A percentile compares a stretch with the other conserved stretches of the same genome.
phyloP scores from a whole-genome alignment of 1,140 invertebrate genomes.

The Maconellicoccus hirsutus region DNA sequence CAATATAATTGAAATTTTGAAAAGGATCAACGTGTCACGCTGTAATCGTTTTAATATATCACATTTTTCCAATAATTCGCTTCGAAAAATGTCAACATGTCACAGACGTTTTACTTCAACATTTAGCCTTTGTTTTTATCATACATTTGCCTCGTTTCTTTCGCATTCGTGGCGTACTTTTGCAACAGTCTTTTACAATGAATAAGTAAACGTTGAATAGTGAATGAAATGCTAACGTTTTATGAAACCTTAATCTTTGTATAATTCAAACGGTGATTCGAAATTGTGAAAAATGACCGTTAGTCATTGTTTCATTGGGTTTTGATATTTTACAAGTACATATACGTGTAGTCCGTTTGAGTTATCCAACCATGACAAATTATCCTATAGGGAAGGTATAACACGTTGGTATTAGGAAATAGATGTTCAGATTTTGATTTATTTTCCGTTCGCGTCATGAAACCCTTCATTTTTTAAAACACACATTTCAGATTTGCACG shows the following conservation, averaged over 20 bases:
- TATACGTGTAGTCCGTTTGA: background rate
- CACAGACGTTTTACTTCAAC: background rate
- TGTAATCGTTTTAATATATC: background rate
- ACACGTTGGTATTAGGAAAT: too few relatives aligned
- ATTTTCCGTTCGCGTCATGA: background rate
- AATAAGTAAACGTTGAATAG: background rate
- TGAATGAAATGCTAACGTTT: background rate
- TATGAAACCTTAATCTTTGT: background rate
- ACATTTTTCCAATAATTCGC: background rate
- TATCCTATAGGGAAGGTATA: background rate
- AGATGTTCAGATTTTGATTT: background rate
- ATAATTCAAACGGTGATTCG: constrained; percentile 9
- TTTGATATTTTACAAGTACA: background rate
- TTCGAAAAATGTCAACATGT: background rate
- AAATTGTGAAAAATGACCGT: background rate
- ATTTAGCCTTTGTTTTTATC: background rate
- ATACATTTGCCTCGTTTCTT: too few relatives aligned
- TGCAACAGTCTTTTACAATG: background rate
- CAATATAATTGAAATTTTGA: too few relatives aligned
- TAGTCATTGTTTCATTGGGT: background rate
- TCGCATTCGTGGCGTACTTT: too few relatives aligned
- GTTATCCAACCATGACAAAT: background rate
- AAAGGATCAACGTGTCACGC: background rate
- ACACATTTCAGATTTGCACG: too few relatives aligned
- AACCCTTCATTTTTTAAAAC: background rate